Evolutionary conservation across 2,113 vertebrate species (phyloP), one percentile per base, ranked within the genome.

Genomic region (Xiphophorus maculatus): DNA sequence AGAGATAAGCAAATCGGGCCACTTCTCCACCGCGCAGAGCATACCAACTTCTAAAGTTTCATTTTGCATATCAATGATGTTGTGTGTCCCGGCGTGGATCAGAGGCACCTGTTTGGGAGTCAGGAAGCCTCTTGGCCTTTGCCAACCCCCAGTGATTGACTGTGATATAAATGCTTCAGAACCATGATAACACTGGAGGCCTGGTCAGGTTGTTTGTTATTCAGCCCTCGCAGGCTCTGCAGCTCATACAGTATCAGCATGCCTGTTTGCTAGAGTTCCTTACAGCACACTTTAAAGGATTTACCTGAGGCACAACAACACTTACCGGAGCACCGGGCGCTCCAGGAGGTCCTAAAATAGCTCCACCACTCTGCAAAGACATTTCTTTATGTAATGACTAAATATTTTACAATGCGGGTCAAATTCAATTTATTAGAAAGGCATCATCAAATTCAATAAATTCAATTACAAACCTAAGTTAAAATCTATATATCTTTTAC

Each of bases 291-390:
- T 76, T 77, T 79, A 40, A 87, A 85, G 64, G 69, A 82, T 83
- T 89, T 76, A 79, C 88, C 88, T 89, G 80, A 84, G 83, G 87
- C 85, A 78, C 71, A 84, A 82, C 61, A 65, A 77, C 81, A 81
- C 97, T 95, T 94, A 99, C 97, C 0, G 95, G 95, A 67, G 96
- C 94, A 11, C 98, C 98, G 1, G 97, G 96, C 10, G 96, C 95
- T 44, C 97, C 97, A 65, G 96, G 95, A 35, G 94, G 95, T 88
- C 92, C 96, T 27, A 95, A 73, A 6, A 92, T 92, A 51, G 88
- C 95, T 82, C 93, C 94, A 44, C 95, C 93, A 76, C 96, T 96
- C 98, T 98, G 92, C 73, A 87, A 89, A 89, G 69, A 91, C 28
- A 91, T 70, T 62, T 71, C 17, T 67, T 69, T 58, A 77, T 48